These are phyloP conservation scores for Dicrostonyx torquatus DNA, from an alignment of 2,797 vertebrate genomes.

Conservation along the genomic window DNA sequence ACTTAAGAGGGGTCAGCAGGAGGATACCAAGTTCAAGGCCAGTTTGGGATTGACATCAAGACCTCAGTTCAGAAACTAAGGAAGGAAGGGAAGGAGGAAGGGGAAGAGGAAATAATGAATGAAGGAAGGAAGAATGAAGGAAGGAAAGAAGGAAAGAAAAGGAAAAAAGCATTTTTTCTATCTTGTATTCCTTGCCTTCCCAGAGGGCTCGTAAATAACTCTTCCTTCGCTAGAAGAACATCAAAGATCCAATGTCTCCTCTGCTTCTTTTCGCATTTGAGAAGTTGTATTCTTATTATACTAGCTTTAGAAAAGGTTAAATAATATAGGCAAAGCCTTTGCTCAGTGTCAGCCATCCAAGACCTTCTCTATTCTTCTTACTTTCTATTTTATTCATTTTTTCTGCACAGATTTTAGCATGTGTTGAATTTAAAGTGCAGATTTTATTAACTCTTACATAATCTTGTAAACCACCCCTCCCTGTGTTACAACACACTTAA, in stretches of 20 bases:
- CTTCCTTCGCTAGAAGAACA: background rate
- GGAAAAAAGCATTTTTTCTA: background rate
- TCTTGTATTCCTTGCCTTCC: background rate
- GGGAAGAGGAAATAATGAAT: accelerated
- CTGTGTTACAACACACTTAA: background rate
- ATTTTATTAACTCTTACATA: background rate
- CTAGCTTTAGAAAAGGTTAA: background rate
- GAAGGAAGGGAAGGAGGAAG: too few species aligned
- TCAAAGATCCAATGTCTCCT: background rate
- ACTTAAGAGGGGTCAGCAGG: background rate
- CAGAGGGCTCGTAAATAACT: background rate
- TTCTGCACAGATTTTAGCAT: background rate
- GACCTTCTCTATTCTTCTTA: background rate
- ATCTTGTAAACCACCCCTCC: background rate
- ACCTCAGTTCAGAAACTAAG: background rate
- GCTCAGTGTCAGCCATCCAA: background rate
- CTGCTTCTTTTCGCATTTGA: background rate
- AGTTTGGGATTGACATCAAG: background rate
- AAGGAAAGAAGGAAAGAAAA: too few species aligned
- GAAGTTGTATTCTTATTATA: background rate
- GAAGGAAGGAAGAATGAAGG: accelerated
- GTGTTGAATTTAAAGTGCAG: background rate
- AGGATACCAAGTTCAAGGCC: background rate
- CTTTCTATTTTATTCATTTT: background rate
- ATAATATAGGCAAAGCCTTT: background rate